A percentile compares a stretch with the other conserved stretches of the same genome.
Evolutionary conservation across 2,113 vertebrate species (phyloP).

Genomic region (Plecotus auritus): DNA sequence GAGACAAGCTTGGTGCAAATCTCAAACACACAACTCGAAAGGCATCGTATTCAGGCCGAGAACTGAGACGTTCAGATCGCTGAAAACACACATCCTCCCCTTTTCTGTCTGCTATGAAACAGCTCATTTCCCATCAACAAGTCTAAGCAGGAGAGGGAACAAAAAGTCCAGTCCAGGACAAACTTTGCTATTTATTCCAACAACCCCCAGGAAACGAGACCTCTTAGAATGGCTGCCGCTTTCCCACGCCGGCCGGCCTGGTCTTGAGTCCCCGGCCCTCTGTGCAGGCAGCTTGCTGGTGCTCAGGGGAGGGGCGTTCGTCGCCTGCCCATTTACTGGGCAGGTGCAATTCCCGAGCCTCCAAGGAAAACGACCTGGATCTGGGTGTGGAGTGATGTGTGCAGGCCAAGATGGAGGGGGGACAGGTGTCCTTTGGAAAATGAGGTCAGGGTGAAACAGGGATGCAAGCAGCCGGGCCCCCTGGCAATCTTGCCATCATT

Average conservation of each 20-base stretch:
- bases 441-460: too few species aligned
- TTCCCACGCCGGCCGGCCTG: too few species aligned
- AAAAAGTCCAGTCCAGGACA: background rate
- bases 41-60: background rate
- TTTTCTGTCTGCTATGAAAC: background rate
- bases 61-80: background rate
- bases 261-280: background rate
- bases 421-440: background rate
- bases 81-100: background rate
- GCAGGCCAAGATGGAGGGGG: background rate
- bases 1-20: background rate
- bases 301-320: background rate
- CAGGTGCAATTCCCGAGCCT: background rate
- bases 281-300: too few species aligned
- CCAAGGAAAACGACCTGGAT: background rate
- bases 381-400: too few species aligned
- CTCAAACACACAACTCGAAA: background rate
- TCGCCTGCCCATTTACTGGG: background rate
- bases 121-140: background rate
- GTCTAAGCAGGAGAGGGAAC: background rate
- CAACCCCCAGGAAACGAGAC: background rate
- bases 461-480: background rate
- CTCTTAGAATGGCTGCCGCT: background rate
- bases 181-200: background rate
- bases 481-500: background rate